These are phyloP conservation scores for Paelopatides confundens DNA, from an alignment of 53 echinoderm and acorn worm species.

Conservation along the genomic window DNA sequence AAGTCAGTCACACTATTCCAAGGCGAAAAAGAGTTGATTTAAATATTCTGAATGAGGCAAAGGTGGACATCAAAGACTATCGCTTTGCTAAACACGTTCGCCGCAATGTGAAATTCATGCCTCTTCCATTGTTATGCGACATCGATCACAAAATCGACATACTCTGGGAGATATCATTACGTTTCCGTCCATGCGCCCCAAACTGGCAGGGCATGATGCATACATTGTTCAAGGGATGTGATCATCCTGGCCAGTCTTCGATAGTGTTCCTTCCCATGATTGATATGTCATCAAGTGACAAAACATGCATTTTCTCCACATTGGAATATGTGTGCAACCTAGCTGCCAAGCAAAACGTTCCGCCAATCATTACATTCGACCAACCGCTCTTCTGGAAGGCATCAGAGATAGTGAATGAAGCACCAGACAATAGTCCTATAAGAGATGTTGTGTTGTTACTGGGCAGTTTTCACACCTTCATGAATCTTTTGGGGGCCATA, in stretches of 20 bases:
- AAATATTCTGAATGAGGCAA: constrained; percentile 28
- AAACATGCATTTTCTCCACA: constrained; percentile 56
- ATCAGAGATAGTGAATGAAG: not conserved
- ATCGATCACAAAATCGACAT: constrained; percentile 18
- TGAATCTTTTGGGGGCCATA: constrained; percentile 55
- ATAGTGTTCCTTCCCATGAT: constrained; percentile 65
- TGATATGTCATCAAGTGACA: constrained; percentile 59
- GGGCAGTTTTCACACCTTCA: constrained; percentile 48
- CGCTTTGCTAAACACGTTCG: not conserved
- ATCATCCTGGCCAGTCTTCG: constrained; percentile 66
- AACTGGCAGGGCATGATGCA: constrained; percentile 58
- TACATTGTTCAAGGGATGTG: constrained; percentile 3
- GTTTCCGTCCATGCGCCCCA: not conserved
- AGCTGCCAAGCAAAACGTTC: not conserved
- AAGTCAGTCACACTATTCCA: constrained; percentile 24
- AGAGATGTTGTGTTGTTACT: constrained; percentile 46
- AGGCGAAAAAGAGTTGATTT: constrained; percentile 27
- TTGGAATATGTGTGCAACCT: not conserved
- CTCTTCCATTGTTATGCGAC: not conserved
- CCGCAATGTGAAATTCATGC: constrained; percentile 9
- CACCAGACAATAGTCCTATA: constrained; percentile 8
- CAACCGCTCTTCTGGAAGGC: constrained; percentile 59
- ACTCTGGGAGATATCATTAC: constrained; percentile 32
- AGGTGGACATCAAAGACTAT: not conserved
- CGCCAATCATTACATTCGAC: constrained; percentile 55